Base-by-base conservation (phyloP, 1,140 invertebrate species). In the Ditylenchus dipsaci region DNA sequence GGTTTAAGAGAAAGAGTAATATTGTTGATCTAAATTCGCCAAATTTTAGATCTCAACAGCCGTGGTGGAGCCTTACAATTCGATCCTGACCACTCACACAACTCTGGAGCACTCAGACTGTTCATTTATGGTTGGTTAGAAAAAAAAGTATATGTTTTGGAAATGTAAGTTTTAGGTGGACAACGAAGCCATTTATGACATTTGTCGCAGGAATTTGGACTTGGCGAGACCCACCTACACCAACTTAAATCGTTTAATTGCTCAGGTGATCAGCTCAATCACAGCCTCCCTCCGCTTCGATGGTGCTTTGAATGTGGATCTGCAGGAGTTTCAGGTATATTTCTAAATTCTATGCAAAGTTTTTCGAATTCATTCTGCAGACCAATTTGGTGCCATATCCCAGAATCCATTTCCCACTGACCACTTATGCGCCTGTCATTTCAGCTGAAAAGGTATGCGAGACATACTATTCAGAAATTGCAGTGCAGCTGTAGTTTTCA, bases 111-210 rank as follows among this genome's bases (percentile, higher is more conserved):
- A 90, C 83, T 90, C 88, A 0, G 89, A 89, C 84, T 90, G 89
- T 81, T 88, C 89, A 23, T 90, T 91, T 83, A 91, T 92, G 73
- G 88, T 91, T 73, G 90, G 82, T 90, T 66, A 7, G 38, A 38
- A 11, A 11, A 56, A 58, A 19, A 21, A 53, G 19, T 15, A 7
- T 29, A 5, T 29, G n/a, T 45, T 21, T 7, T 3, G 49, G n/a
- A 21, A 61, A 30, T 26, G n/a, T 26, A 27, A 61, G 29, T 61
- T 27, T 61, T 61, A 61, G 59, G 91, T 83, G 90, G 90, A 61
- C 29, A 61, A 92, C 76, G 90, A 91, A 83, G 90, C 91, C 0
- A 85, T 90, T 30, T 92, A 91, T 77, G 89, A 91, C 72, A 90
- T 91, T 72, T 80, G 76, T 65, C 79, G 63, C 75, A 87, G 68